Base-by-base conservation (phyloP, 1,140 invertebrate species). In the Leptinotarsa lineolata region DNA sequence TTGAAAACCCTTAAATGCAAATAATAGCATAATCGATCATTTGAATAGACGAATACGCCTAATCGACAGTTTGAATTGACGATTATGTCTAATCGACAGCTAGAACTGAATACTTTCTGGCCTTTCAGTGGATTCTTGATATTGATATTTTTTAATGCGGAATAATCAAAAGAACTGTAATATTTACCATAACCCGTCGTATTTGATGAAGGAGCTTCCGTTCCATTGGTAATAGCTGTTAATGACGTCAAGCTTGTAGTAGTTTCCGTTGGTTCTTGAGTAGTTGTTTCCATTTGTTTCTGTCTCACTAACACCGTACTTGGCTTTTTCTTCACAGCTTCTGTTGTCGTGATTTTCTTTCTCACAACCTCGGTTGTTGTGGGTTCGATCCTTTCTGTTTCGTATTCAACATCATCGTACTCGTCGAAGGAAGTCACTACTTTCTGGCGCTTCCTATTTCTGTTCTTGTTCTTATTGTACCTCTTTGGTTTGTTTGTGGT, bases 161-260 rank as follows among this genome's bases (percentile, higher is more conserved):
- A 11, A 39, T 39, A 39, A 39, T 39, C 11, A 8, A 11, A 39
- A 39, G 8, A 39, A 39, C 30, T 39, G 30, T 39, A 39, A 39
- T 39, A 39, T 46, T 63, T 69, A 75, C 69, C 76, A 77, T 70
- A 77, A 61, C 71, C 73, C 59, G 70, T 77, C 11, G 46, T 71
- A 13, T 68, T 66, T 1, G 30, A 68, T 16, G 69, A n/a, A 22
- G 45, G n/a, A 63, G 11, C 24, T 20, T 58, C n/a, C 15, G 48
- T 54, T 65, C 22, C 20, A 22, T 18, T 65, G 63, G 63, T 22
- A 39, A n/a, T n/a, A 65, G 20, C 20, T 21, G 30, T 39, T 8
- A 39, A 39, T 39, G 30, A 39, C 30, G 30, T 39, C 8, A 39
- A 39, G 30, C 30, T 39, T 2, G 39, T 46, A 18, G 70, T 72